phyloP scores from a whole-genome alignment of 2,113 vertebrate species.

The Dicrurus megarhynchus region DNA sequence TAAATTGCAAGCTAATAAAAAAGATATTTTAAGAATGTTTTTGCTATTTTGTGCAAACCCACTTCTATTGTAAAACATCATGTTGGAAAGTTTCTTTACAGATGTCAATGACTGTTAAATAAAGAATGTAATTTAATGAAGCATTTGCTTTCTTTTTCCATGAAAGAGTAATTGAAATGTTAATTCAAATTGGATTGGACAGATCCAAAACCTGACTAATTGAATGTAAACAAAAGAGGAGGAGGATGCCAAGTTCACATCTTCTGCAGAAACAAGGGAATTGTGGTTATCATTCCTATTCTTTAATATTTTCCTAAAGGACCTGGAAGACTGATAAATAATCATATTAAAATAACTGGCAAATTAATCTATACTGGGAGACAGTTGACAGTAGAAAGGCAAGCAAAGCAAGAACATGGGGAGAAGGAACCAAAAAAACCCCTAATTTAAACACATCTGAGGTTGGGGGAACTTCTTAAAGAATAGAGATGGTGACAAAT shows the following conservation, averaged over 20 bases:
- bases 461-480: background rate
- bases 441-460: background rate
- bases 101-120: background rate
- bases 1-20: background rate
- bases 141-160: background rate
- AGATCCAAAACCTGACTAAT: background rate
- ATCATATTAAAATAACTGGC: background rate
- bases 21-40: background rate
- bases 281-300: background rate
- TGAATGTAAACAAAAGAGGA: background rate
- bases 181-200: constrained; percentile 5
- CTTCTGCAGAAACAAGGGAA: background rate
- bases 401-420: background rate
- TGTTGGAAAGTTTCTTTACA: background rate
- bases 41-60: background rate
- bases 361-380: background rate
- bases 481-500: background rate
- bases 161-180: constrained; percentile 26
- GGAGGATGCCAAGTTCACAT: background rate
- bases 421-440: no score
- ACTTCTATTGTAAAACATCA: background rate
- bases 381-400: background rate
- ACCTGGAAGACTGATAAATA: background rate
- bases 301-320: background rate
- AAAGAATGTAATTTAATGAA: background rate